Evolutionary conservation across 2,797 vertebrate genomes (phyloP), one percentile per base, ranked within the genome.

Genomic region (Calcarius lapponicus): DNA sequence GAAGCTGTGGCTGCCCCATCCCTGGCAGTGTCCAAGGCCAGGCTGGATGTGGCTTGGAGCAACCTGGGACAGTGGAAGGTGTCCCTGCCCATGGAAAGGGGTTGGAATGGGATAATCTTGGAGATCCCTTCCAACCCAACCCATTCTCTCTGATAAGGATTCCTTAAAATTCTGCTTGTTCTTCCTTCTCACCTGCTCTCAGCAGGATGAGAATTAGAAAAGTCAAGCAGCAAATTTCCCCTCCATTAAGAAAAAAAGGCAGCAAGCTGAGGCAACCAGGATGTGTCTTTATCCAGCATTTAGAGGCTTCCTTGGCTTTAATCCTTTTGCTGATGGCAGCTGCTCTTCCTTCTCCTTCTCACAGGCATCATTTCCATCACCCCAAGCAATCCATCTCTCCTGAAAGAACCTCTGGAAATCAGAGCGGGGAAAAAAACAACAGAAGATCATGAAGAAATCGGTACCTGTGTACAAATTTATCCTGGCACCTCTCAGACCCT

Each of bases 11-110:
- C 36, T n/a, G 11, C 19, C 5, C 7, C 43, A 65, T 36, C 66
- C 43, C 51, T 58, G 67, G 16, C 51, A 51, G 0, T 1, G 3
- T 11, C 1, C 45, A 6, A n/a, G 43, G 28, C 24, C 51, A 65
- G 22, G 36, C 0, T 50, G 74, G 57, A 62, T 2, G 5, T 0
- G 25, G 3, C 6, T 62, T 71, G 36, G 36, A 64, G 10, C 36
- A 43, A 3, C 2, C 43, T 79, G 66, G 50, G 32, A 28, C 5
- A 17, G 50, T 36, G 66, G 15, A 16, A 71, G 5, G 3, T 26
- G 17, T 62, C 26, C 17, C 65, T 43, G 12, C 8, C 10, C 21
- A 5, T 19, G 66, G 21, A 29, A 42, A 9, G 10, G 13, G 2
- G 15, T 15, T 71, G 65, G 65, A 64, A 50, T 43, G 4, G 3